Percentiles rank a stretch among this genome's conserved stretches.
These are phyloP conservation scores for Monodelphis domestica DNA, from an alignment of 2,797 vertebrate genomes.

Conservation along the genomic window DNA sequence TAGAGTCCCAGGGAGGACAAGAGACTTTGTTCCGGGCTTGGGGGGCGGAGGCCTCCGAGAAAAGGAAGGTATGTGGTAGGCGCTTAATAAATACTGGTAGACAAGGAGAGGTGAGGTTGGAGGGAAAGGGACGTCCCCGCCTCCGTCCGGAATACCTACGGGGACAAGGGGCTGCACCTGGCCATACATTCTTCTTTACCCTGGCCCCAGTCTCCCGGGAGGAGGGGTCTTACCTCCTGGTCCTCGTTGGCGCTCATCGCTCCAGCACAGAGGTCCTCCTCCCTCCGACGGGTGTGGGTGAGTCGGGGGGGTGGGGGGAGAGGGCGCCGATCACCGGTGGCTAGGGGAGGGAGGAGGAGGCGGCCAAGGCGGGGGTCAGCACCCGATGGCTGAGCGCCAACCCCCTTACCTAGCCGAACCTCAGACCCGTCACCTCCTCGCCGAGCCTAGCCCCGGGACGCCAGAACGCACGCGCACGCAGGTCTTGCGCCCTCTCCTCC, in stretches of 20 bases:
- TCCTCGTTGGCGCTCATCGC: conserved; percentile 96
- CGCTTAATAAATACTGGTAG: neutral
- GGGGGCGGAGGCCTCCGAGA: neutral
- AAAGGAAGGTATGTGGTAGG: neutral
- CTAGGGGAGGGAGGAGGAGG: accelerated
- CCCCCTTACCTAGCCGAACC: neutral
- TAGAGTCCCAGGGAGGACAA: neutral
- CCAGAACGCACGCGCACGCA: neutral
- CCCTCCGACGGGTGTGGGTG: accelerated
- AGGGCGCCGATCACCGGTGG: accelerated
- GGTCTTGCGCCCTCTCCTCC: neutral
- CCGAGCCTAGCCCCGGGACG: neutral
- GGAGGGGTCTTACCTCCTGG: conserved; percentile 90
- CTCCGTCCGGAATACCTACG: neutral
- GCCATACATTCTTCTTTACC: neutral
- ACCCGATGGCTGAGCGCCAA: neutral
- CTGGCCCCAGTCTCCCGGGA: neutral
- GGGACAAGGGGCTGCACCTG: neutral
- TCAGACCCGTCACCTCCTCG: neutral
- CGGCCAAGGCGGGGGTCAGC: neutral
- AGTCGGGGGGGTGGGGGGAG: accelerated
- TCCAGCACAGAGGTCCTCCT: neutral
- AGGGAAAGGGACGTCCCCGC: neutral
- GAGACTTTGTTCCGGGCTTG: neutral
- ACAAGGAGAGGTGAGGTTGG: neutral